Conservation (phyloP, 2,113 vertebrate genomes). For the Azemiops feae region DNA sequence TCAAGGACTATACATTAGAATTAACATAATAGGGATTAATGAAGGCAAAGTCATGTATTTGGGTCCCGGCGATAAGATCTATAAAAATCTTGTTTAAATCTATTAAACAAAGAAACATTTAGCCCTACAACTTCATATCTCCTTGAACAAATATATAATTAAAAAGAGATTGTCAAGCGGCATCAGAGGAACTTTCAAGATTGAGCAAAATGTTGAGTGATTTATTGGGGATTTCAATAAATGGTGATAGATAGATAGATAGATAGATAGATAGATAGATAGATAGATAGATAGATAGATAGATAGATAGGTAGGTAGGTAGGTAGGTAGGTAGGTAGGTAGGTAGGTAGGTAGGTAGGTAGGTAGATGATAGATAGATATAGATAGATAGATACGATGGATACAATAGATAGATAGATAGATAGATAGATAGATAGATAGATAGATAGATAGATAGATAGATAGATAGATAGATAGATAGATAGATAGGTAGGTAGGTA, state of each 20-base stretch:
- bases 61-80: slow-evolving; percentile 31
- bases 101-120: slow-evolving; percentile 38
- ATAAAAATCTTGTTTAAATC: slow-evolving; percentile 17
- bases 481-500: too few species aligned
- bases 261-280: too few species aligned
- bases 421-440: too few species aligned
- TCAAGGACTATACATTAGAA: neutral
- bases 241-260: neutral
- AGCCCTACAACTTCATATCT: slow-evolving; percentile 33
- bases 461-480: too few species aligned
- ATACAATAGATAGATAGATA: too few species aligned
- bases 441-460: too few species aligned
- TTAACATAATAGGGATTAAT: neutral
- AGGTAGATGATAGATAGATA: too few species aligned
- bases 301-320: too few species aligned
- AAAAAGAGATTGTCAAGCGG: slow-evolving; percentile 42
- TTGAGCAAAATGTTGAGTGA: slow-evolving; percentile 25
- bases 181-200: slow-evolving; percentile 30
- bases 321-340: too few species aligned
- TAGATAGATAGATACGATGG: too few species aligned
- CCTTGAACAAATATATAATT: slow-evolving; percentile 26
- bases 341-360: too few species aligned
- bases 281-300: too few species aligned
- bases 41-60: neutral
- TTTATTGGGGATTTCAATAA: slow-evolving; percentile 39